Evolutionary conservation across 2,888 invertebrate species (phyloP).

Genomic region (Eucera pruinosa): DNA sequence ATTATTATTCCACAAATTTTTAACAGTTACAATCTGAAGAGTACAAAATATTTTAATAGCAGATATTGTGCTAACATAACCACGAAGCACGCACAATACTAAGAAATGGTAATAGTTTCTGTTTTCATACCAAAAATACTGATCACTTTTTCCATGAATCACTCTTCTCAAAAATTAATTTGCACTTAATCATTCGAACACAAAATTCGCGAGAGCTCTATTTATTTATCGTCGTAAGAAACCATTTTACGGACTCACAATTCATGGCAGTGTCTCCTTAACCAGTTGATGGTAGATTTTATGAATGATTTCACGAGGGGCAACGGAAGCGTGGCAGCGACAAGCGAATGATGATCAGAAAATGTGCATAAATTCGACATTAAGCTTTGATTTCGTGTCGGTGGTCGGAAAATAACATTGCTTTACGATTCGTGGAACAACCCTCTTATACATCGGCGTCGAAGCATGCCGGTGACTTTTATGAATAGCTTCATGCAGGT

Average conservation of each 20-base stretch:
- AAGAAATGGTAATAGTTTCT: too few species aligned
- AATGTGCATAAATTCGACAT: constrained; percentile 24
- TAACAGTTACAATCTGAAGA: too few species aligned
- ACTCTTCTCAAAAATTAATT: too few species aligned
- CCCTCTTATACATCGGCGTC: constrained; percentile 11
- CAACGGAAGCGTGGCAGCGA: background rate
- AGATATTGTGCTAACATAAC: too few species aligned
- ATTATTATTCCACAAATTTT: too few species aligned
- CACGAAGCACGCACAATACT: too few species aligned
- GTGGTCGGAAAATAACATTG: constrained; percentile 6
- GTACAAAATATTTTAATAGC: too few species aligned
- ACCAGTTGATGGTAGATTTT: constrained; percentile 4
- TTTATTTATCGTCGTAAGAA: background rate
- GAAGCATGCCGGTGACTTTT: constrained; percentile 28
- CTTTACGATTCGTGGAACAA: constrained; percentile 30
- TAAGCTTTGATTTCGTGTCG: constrained; percentile 20
- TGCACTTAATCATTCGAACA: too few species aligned
- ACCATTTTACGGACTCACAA: background rate
- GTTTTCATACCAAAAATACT: too few species aligned
- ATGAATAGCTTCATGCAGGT: constrained; percentile 42
- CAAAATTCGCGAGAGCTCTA: background rate
- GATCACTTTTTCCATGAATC: too few species aligned
- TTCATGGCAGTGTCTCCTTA: background rate
- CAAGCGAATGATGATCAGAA: constrained; percentile 7
- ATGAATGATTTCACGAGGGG: constrained; percentile 7